phyloP scores from a whole-genome alignment of 2,888 invertebrate species.

The Cyclophora albipunctata region DNA sequence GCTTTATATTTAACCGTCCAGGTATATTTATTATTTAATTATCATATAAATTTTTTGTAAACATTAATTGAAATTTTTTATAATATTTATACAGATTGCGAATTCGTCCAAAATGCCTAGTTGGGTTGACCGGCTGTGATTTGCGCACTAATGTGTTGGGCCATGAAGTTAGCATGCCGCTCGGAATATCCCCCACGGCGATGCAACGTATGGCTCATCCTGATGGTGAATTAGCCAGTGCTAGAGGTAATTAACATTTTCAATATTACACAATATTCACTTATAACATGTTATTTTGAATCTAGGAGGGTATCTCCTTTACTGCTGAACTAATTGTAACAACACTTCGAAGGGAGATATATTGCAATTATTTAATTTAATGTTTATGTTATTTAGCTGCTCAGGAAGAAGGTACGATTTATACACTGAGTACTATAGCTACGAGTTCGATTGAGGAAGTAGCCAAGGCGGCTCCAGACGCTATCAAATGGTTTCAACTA shows the following conservation, averaged over 20 bases:
- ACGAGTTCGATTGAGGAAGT: conserved; percentile 93
- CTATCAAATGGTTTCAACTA: conserved; percentile 92
- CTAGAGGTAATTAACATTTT: conserved; percentile 72
- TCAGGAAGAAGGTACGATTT: conserved; percentile 83
- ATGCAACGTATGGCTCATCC: conserved; percentile 95
- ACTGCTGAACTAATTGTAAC: no score
- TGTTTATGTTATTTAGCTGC: conserved; percentile 76
- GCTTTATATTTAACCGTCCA: no score
- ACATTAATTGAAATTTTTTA: neutral
- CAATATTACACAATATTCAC: neutral
- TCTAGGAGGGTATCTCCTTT: no score
- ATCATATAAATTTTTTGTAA: neutral
- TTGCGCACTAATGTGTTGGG: conserved; percentile 79
- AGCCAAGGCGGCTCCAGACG: conserved; percentile 82
- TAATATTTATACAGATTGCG: conserved; percentile 73
- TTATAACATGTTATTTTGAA: no score
- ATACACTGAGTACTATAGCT: conserved; percentile 88
- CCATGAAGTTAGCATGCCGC: conserved; percentile 79
- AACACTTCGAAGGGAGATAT: no score
- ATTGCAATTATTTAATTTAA: no score
- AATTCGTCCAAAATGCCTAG: conserved; percentile 85
- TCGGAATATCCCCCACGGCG: conserved; percentile 91
- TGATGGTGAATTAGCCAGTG: conserved; percentile 90
- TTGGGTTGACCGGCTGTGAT: conserved; percentile 81
- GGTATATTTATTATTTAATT: neutral